Evolutionary conservation across 2,113 vertebrate species (phyloP).

Genomic region (Meriones unguiculatus): DNA sequence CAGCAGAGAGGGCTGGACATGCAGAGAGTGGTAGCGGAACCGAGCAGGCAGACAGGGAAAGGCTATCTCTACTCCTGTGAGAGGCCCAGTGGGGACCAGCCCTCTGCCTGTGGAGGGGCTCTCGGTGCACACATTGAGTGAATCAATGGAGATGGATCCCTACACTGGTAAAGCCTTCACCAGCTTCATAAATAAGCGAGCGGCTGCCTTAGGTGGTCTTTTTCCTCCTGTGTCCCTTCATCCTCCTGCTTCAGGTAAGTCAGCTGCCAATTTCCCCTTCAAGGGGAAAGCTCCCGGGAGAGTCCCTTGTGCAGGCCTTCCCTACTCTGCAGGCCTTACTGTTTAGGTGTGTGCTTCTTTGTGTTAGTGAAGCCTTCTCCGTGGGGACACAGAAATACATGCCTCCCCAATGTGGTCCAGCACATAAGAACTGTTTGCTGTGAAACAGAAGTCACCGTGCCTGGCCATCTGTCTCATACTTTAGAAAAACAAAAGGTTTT

Average conservation of each 20-base stretch:
- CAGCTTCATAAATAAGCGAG: not conserved
- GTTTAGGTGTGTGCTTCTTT: not conserved
- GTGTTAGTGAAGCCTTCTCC: not conserved
- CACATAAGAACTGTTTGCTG: not conserved
- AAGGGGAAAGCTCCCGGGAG: not conserved
- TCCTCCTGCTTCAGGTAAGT: not conserved
- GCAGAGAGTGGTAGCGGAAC: not conserved
- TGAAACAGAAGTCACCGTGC: too few relatives aligned
- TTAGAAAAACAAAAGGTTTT: not conserved
- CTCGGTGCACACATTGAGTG: not conserved
- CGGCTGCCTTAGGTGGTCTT: not conserved
- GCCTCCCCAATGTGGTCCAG: not conserved
- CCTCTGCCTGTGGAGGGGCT: not conserved
- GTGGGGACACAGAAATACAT: not conserved
- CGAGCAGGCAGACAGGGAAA: not conserved
- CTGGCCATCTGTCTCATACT: not conserved
- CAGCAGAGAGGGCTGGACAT: not conserved
- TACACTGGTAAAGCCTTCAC: not conserved
- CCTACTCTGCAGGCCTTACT: not conserved
- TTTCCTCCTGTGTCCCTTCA: not conserved
- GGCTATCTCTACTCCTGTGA: not conserved
- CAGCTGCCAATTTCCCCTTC: not conserved
- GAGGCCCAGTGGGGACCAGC: not conserved
- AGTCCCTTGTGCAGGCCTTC: not conserved
- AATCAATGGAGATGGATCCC: not conserved